Conservation (phyloP, 2,888 invertebrate species). For the Leistus spinibarbis region DNA sequence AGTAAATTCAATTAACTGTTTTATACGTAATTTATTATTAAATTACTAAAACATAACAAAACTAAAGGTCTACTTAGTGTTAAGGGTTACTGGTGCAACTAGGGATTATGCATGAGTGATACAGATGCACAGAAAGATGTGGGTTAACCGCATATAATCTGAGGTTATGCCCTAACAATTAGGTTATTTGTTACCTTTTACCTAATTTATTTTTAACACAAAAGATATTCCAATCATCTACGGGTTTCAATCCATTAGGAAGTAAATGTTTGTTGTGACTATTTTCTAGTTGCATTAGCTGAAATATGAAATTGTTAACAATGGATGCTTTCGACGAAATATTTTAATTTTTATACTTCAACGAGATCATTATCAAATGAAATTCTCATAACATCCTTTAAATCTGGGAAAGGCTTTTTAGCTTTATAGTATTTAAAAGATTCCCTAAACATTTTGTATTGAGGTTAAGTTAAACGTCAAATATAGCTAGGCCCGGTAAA, state of each 20-base stretch:
- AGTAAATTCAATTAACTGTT: not conserved
- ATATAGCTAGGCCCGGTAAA: no score
- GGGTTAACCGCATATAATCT: no score
- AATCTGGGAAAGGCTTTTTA: conserved; percentile 67
- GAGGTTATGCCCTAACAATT: no score
- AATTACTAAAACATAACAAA: no score
- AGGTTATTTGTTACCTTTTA: conserved; percentile 40
- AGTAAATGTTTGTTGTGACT: conserved; percentile 32
- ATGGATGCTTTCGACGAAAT: conserved; percentile 1
- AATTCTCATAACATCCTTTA: conserved; percentile 68
- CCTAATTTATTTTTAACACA: conserved; percentile 67
- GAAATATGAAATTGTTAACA: conserved; percentile 41
- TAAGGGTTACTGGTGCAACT: no score
- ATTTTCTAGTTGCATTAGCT: conserved; percentile 51
- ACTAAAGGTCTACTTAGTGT: no score
- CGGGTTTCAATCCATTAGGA: conserved; percentile 57
- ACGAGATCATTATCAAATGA: conserved; percentile 15
- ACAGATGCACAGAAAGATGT: no score
- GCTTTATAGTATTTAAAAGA: conserved; percentile 82
- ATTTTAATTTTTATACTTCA: conserved; percentile 14
- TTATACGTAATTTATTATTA: not conserved
- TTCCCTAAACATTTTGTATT: conserved; percentile 71
- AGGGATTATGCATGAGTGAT: no score
- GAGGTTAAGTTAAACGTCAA: not conserved
- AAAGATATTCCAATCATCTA: conserved; percentile 68